Base-by-base conservation (phyloP, 2,888 invertebrate genomes). In the Mimachlamys varia region DNA sequence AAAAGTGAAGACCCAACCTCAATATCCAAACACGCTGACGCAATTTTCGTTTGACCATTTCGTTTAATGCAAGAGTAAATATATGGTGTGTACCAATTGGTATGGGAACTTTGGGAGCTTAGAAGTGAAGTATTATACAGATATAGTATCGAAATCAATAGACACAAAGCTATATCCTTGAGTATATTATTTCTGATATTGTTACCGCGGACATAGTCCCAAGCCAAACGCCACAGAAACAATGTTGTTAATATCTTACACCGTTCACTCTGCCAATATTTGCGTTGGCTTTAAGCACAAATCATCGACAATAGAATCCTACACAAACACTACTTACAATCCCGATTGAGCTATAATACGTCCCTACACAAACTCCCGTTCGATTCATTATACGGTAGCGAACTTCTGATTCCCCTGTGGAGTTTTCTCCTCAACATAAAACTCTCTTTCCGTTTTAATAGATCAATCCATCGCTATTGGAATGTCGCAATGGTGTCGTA, bases 121-220 rank as follows among this genome's bases (percentile, higher is more conserved):
- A 76, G 76, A 33, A 22, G 76, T 76, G 22, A 76, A 76, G 76
- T 76, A 76, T 76, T 76, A 76, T 76, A 33, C 33, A 33, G 76
- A 76, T 76, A 33, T 1, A 76, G 76, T 76, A 76, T 76, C 76
- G 76, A 22, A 58, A 58, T 58, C 58, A 58, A 76, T 76, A 76
- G 76, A 12, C 76, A 76, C 76, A 76, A 76, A 76, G 76, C 4
- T 27, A 76, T 33, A 76, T 76, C 76, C 76, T 76, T 76, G 76
- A 76, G 76, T 76, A 76, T 76, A 76, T 76, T 76, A 76, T 76
- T 76, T 76, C 76, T 76, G 76, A 33, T 76, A 76, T 76, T 76
- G 76, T 76, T 76, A 76, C 76, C 33, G 33, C 4, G 76, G 2
- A 76, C 33, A 1, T 76, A 76, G 76, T 76, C 76, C 76, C 19